phyloP scores from a whole-genome alignment of 2,888 invertebrate species.

The Amblyjoppa proteus region DNA sequence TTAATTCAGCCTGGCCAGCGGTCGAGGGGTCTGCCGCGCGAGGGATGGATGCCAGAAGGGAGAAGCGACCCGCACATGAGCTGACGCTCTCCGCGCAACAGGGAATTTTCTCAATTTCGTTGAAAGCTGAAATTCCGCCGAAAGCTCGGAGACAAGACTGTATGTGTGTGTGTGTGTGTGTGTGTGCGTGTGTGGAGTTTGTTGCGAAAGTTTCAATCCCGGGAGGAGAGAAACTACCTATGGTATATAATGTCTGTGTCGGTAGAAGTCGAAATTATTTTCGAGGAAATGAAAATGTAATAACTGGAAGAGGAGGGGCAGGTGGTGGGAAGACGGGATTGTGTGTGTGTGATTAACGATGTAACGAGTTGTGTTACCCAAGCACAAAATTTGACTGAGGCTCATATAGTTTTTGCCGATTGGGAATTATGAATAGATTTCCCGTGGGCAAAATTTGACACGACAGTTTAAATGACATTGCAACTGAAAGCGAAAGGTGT shows the following conservation, averaged over 20 bases:
- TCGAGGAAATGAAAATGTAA: constrained; percentile 15
- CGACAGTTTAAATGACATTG: not conserved
- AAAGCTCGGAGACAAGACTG: constrained; percentile 11
- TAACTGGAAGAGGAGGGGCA: constrained; percentile 13
- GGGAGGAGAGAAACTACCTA: not conserved
- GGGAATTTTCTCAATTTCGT: constrained; percentile 60
- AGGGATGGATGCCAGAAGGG: constrained; percentile 1
- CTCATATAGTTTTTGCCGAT: not conserved
- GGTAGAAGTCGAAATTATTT: constrained; percentile 17
- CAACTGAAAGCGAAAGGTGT: too few relatives aligned
- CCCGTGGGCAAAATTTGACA: not conserved
- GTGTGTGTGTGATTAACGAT: not conserved
- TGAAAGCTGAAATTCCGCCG: constrained; percentile 41
- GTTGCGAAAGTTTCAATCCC: constrained; percentile 42
- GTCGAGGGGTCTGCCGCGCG: constrained; percentile 40
- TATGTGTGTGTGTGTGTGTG: not conserved
- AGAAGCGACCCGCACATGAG: not conserved
- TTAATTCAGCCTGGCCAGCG: constrained; percentile 60
- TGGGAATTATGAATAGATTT: not conserved
- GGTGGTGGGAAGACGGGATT: not conserved
- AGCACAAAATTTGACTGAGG: not conserved
- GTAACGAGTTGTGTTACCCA: not conserved
- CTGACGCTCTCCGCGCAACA: constrained; percentile 26
- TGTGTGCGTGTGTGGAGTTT: not conserved
- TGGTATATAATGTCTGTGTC: constrained; percentile 6